These are phyloP conservation scores for Lordiphosa stackelbergi DNA, from an alignment of 1,140 invertebrate species.

Conservation along the genomic window DNA sequence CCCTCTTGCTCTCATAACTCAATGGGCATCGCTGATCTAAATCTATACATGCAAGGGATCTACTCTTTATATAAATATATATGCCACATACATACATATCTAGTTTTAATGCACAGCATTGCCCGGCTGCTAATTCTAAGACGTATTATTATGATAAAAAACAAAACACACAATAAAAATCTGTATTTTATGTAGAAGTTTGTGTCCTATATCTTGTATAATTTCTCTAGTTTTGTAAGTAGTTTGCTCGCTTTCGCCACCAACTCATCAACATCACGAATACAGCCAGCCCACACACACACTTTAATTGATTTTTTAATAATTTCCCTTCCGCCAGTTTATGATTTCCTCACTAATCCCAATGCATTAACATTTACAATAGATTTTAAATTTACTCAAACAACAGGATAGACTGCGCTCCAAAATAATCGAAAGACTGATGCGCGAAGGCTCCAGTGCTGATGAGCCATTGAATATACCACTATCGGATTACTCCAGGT, in stretches of 20 bases:
- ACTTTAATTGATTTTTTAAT: conserved; percentile 3
- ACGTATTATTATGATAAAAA: conserved; percentile 1
- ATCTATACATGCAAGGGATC: conserved; percentile 35
- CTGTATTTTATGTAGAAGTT: too few relatives aligned
- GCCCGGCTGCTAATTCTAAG: conserved; percentile 19
- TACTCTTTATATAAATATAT: conserved; percentile 18
- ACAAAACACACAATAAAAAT: neutral
- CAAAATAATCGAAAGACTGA: conserved; percentile 87
- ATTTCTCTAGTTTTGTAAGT: conserved; percentile 12
- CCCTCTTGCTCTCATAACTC: too few relatives aligned
- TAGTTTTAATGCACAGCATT: conserved; percentile 31
- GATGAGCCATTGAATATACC: conserved; percentile 91
- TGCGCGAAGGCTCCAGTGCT: conserved; percentile 90
- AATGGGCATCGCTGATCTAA: too few relatives aligned
- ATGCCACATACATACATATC: conserved; percentile 5
- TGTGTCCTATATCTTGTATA: too few relatives aligned
- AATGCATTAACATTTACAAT: conserved; percentile 73
- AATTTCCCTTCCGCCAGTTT: conserved; percentile 30
- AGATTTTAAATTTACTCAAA: conserved; percentile 75
- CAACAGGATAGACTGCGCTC: conserved; percentile 84
- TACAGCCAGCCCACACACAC: neutral
- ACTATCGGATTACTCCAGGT: conserved; percentile 92
- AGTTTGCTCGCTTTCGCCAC: conserved; percentile 3
- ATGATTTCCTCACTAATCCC: conserved; percentile 66
- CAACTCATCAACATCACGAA: too few relatives aligned